phyloP scores from a whole-genome alignment of 2,888 invertebrate genomes.

The Yponomeuta plumbellus region DNA sequence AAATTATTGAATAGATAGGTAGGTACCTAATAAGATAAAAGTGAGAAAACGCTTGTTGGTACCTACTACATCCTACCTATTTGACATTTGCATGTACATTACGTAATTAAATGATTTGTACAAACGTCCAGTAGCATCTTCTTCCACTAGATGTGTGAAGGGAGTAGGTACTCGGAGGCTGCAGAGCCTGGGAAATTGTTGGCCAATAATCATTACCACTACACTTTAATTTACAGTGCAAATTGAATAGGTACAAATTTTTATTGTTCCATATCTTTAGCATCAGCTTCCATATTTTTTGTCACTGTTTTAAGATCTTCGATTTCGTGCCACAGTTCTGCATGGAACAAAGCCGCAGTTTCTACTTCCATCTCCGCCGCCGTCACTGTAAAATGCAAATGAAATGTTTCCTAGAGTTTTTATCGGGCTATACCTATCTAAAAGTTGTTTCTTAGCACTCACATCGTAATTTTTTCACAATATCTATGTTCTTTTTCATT shows the following conservation, averaged over 20 bases:
- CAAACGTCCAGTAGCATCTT: no score
- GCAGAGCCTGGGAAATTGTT: no score
- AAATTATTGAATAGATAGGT: no score
- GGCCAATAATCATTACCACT: not conserved
- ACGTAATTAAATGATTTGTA: no score
- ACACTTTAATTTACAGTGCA: not conserved
- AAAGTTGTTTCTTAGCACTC: constrained; percentile 25
- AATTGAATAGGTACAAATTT: not conserved
- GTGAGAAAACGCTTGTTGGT: no score
- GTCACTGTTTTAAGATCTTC: constrained; percentile 32
- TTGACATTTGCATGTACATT: no score
- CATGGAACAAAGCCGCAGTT: constrained; percentile 48
- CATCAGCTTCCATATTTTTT: not conserved
- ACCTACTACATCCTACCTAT: no score
- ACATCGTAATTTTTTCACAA: constrained; percentile 43
- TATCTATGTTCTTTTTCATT: constrained; percentile 41
- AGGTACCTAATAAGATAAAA: no score
- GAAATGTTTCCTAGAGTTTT: not conserved
- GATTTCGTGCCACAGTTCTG: constrained; percentile 44
- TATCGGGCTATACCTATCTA: not conserved
- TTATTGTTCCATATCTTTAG: not conserved
- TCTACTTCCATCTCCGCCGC: constrained; percentile 55
- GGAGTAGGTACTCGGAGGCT: no score
- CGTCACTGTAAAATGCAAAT: constrained; percentile 33
- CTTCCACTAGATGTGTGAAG: no score